These are phyloP conservation scores for Scrobipalpa costella DNA, from an alignment of 2,888 invertebrate genomes.

Conservation along the genomic window DNA sequence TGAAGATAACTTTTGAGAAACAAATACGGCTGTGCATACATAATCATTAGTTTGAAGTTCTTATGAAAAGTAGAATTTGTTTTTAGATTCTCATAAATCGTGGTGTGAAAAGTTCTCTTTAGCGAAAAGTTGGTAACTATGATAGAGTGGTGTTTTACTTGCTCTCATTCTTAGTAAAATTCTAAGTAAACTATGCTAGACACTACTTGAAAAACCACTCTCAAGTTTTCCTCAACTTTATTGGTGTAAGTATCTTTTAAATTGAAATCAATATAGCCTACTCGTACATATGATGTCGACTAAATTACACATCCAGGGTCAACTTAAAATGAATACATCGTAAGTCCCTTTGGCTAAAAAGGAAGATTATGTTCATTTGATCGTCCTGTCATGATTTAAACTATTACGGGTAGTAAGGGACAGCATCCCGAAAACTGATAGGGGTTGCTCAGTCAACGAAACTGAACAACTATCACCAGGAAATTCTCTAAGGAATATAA, in stretches of 20 bases:
- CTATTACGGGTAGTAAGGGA: no score
- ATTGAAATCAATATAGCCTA: no score
- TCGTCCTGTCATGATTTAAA: no score
- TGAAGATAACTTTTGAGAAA: conserved; percentile 6
- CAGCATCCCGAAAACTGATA: no score
- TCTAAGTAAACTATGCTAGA: background rate
- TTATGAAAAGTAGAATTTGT: conserved; percentile 22
- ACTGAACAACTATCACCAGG: no score
- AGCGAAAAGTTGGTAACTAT: conserved; percentile 7
- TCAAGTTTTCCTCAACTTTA: background rate
- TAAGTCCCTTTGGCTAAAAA: no score
- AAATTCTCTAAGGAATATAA: no score
- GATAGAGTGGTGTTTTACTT: conserved; percentile 14
- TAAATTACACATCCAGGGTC: no score
- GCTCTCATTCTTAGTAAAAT: conserved; percentile 11
- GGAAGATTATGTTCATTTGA: no score
- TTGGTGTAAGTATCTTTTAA: background rate
- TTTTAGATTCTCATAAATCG: conserved; percentile 14
- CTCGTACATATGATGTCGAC: no score
- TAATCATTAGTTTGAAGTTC: conserved; percentile 20
- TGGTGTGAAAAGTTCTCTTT: conserved; percentile 4
- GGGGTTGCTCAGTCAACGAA: no score
- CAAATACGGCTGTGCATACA: conserved; percentile 16
- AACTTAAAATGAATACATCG: no score
- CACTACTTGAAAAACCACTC: background rate